Evolutionary conservation across 2,113 vertebrate species (phyloP).

Genomic region (Neofelis nebulosa): DNA sequence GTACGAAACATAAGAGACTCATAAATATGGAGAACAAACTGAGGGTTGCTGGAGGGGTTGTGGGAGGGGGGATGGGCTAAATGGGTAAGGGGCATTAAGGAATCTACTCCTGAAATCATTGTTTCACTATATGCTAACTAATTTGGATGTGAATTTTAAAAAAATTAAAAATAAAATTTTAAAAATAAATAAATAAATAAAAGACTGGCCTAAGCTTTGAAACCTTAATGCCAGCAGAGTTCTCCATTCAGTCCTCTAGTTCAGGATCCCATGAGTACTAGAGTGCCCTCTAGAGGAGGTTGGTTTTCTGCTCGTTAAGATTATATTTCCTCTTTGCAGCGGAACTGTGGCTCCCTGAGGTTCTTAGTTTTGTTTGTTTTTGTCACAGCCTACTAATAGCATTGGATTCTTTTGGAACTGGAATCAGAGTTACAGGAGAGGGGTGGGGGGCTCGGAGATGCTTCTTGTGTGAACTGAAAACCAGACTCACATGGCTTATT

Average conservation of each 20-base stretch:
- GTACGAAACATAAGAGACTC: no score
- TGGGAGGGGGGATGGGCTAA: no score
- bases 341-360: accelerated
- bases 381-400: background rate
- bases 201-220: background rate
- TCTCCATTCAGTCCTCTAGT: background rate
- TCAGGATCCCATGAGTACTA: accelerated
- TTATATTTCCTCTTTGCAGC: background rate
- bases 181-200: no score
- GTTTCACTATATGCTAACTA: no score
- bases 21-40: no score
- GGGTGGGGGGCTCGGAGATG: background rate
- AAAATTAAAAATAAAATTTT: no score
- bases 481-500: background rate
- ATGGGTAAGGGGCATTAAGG: no score
- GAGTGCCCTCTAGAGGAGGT: no score
- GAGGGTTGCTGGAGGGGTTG: no score
- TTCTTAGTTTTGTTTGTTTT: background rate
- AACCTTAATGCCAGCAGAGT: background rate
- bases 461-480: background rate
- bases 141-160: no score
- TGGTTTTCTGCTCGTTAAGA: background rate
- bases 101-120: no score
- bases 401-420: background rate
- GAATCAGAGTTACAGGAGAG: background rate